phyloP scores from a whole-genome alignment of 2,888 invertebrate genomes.

The Campopleginae sp. region DNA sequence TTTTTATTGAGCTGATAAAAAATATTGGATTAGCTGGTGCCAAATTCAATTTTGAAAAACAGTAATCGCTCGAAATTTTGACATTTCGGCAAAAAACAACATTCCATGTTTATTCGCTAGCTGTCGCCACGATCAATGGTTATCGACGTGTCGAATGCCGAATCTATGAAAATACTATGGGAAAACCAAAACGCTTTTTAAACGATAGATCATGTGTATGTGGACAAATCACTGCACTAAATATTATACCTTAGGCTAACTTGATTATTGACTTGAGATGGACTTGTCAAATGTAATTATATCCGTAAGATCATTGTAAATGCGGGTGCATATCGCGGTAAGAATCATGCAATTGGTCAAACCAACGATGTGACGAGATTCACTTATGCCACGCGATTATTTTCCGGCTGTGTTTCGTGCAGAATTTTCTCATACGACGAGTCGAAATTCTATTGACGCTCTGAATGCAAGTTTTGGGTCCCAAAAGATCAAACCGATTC shows the following conservation, averaged over 20 bases:
- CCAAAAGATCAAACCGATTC: background rate
- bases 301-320: conserved; percentile 66
- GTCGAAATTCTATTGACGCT: background rate
- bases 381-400: background rate
- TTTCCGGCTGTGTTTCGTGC: background rate
- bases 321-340: conserved; percentile 56
- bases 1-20: conserved; percentile 19
- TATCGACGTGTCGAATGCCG: conserved; percentile 33
- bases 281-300: conserved; percentile 58
- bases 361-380: conserved; percentile 2
- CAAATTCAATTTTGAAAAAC: conserved; percentile 33
- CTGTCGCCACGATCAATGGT: conserved; percentile 66
- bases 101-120: conserved; percentile 70
- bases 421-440: background rate
- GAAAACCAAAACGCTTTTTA: conserved; percentile 80
- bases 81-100: conserved; percentile 39
- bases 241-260: conserved; percentile 32
- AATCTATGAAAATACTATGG: conserved; percentile 72
- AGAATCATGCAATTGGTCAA: conserved; percentile 34
- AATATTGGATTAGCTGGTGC: conserved; percentile 25
- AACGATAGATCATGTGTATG: conserved; percentile 58
- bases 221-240: conserved; percentile 56
- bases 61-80: conserved; percentile 12
- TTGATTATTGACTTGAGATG: conserved; percentile 31
- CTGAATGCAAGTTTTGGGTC: background rate